Base-by-base conservation (phyloP, 2,797 vertebrate genomes). In the Otus scops region DNA sequence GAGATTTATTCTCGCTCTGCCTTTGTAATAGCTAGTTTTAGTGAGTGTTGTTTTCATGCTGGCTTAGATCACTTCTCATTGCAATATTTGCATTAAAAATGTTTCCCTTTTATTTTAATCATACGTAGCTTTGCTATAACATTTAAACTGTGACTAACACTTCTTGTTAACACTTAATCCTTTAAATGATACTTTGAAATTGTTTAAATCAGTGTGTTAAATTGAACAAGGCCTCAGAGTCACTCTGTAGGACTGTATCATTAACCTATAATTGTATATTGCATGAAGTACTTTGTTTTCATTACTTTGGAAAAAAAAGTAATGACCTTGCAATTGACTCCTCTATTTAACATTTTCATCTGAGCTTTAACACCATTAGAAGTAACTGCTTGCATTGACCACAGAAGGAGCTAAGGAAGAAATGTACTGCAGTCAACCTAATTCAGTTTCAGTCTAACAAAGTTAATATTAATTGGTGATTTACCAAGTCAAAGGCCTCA, bases 271-370 rank as follows among this genome's bases (percentile, higher is more conserved):
- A 98, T 97, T 97, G 96, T 97, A 89, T 75, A 96, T 86, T 93
- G 69, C 85, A 84, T 94, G 41, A 97, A 98, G 89, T 95, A 96
- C 94, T 97, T 92, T 97, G 81, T 97, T 98, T 98, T 97, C 92
- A 97, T 97, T 98, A 96, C 92, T 97, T 88, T 60, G 38, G 61
- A 7, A 61, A n/a, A 67, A 97, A 95, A 95, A 95, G 43, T 96
- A 97, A 97, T 96, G 97, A 97, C 97, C 95, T 98, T 97, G 88
- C 92, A 98, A 96, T 98, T 98, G 96, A 97, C 97, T 97, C 79
- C 86, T 95, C 92, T 79, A 92, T 97, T 98, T 97, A 97, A 97
- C 91, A 91, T 97, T 97, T 98, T 97, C 83, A 94, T 97, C 75
- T 96, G 65, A 91, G 93, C 74, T 95, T 89, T 95, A 92, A 70